Evolutionary conservation across 2,113 vertebrate genomes (phyloP).

Genomic region (Potamarius usumacintae): DNA sequence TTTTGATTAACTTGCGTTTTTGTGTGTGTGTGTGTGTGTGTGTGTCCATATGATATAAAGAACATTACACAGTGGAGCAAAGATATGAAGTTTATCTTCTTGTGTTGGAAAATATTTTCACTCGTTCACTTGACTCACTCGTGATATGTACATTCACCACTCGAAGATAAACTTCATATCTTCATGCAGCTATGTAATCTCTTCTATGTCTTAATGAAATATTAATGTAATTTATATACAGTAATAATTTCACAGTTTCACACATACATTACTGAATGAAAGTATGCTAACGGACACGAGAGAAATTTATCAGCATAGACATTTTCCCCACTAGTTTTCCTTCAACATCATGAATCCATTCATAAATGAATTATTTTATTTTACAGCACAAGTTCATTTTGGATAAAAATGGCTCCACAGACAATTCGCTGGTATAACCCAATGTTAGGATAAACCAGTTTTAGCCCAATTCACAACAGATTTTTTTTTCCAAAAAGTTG

Average conservation of each 20-base stretch:
- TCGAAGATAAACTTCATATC: no score
- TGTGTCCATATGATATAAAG: no score
- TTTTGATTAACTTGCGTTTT: no score
- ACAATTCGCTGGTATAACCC: neutral
- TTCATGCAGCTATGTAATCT: no score
- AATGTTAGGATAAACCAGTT: neutral
- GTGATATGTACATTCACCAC: no score
- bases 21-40: no score
- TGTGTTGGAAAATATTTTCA: no score
- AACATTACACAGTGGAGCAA: no score
- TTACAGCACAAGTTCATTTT: neutral
- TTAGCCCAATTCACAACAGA: neutral
- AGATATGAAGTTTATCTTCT: no score
- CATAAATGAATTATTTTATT: no score
- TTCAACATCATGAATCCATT: no score
- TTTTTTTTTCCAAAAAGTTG: neutral
- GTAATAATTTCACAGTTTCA: neutral
- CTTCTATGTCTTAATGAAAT: neutral
- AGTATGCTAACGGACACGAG: neutral
- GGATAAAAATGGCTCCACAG: neutral
- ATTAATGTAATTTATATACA: neutral
- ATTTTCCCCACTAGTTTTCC: neutral
- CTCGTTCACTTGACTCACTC: no score
- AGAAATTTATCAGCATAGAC: neutral
- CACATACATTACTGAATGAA: neutral